These are phyloP conservation scores for Drosophila mayaguana DNA, from an alignment of 2,888 invertebrate genomes.

Conservation along the genomic window DNA sequence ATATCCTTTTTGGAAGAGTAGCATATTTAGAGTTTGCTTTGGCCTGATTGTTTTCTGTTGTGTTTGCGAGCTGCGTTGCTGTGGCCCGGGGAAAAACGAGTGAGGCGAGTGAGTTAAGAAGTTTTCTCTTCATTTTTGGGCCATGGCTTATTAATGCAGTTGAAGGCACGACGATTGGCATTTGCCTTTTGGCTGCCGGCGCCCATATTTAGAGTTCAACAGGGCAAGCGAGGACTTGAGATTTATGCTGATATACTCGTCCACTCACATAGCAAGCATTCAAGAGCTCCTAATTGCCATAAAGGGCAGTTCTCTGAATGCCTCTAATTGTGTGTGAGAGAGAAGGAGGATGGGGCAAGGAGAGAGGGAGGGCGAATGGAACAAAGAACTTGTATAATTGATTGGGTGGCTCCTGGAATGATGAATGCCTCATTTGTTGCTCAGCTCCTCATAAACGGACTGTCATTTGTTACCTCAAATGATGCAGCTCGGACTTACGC, in stretches of 20 bases:
- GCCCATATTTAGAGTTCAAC: constrained; percentile 50
- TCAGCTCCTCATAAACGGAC: constrained; percentile 56
- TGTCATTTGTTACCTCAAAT: constrained; percentile 56
- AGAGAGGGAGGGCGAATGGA: not conserved
- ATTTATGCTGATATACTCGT: constrained; percentile 61
- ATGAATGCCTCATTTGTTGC: constrained; percentile 74
- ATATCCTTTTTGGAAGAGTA: constrained; percentile 7
- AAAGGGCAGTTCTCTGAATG: constrained; percentile 52
- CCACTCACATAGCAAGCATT: constrained; percentile 47
- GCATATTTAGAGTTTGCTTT: not conserved
- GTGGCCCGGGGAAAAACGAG: constrained; percentile 38
- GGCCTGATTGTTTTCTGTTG: constrained; percentile 28
- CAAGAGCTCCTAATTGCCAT: constrained; percentile 58
- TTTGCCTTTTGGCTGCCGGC: constrained; percentile 35
- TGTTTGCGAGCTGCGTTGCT: constrained; percentile 35
- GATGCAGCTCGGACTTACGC: constrained; percentile 36
- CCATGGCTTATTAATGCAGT: constrained; percentile 63
- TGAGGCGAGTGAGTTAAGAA: constrained; percentile 40
- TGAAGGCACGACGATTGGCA: constrained; percentile 19
- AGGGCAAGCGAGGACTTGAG: constrained; percentile 52
- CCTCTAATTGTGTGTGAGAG: constrained; percentile 38
- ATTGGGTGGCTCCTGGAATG: constrained; percentile 65
- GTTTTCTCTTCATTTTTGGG: constrained; percentile 35
- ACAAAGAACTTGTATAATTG: constrained; percentile 50
- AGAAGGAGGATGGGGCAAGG: no score